These are phyloP conservation scores for Callyntrura sp. DNA, from an alignment of 2,888 invertebrate genomes.

Conservation along the genomic window DNA sequence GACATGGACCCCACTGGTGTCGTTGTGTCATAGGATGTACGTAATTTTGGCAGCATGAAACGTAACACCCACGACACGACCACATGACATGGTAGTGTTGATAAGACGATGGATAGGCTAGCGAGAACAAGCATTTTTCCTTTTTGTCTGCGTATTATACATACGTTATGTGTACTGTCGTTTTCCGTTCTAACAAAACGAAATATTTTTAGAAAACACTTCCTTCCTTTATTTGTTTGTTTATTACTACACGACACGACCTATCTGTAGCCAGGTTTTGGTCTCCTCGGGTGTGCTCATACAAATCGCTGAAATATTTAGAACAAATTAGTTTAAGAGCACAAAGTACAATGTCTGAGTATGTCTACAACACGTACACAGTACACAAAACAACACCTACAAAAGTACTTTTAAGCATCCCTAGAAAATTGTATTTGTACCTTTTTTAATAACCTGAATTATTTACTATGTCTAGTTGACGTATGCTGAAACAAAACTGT, in stretches of 20 bases:
- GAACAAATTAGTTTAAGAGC: too few species aligned
- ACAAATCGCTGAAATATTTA: not conserved
- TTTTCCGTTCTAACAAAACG: slow-evolving; percentile 10
- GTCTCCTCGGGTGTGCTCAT: not conserved
- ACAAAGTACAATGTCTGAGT: too few species aligned
- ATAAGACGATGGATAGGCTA: slow-evolving; percentile 5
- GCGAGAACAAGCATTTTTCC: not conserved
- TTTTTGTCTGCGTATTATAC: not conserved
- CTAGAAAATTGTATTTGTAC: too few species aligned
- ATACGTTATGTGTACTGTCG: not conserved
- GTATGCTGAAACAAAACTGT: too few species aligned
- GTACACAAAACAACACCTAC: too few species aligned
- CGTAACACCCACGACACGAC: not conserved
- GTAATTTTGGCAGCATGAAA: not conserved
- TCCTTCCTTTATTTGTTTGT: not conserved
- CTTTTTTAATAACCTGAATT: too few species aligned
- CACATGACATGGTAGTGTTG: not conserved
- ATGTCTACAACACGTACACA: not conserved
- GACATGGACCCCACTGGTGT: slow-evolving; percentile 23
- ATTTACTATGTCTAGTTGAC: too few species aligned
- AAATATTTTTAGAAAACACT: slow-evolving; percentile 39
- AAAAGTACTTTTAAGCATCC: too few species aligned
- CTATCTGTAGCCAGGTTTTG: not conserved
- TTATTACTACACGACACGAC: not conserved
- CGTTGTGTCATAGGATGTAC: slow-evolving; percentile 26